Evolutionary conservation across 2,888 invertebrate species (phyloP).

Genomic region (Ecdyonurus torrentis): DNA sequence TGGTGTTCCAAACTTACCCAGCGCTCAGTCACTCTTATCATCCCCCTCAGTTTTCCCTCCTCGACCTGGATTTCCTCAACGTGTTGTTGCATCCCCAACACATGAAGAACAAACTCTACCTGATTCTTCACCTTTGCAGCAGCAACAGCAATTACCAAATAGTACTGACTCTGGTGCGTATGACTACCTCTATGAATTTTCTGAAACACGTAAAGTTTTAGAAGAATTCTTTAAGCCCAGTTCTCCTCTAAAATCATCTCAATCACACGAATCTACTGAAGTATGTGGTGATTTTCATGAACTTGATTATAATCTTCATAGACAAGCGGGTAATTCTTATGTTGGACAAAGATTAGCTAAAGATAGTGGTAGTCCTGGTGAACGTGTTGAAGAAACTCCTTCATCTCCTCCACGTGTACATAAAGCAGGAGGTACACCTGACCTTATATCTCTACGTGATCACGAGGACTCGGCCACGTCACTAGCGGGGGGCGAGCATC

Average conservation of each 20-base stretch:
- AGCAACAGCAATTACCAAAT: slow-evolving; percentile 5
- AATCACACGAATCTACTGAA: background rate
- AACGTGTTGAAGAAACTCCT: slow-evolving; percentile 34
- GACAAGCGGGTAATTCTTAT: slow-evolving; percentile 59
- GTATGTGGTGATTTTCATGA: slow-evolving; percentile 41
- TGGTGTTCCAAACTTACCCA: slow-evolving; percentile 22
- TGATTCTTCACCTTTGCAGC: background rate
- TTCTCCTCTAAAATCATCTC: background rate
- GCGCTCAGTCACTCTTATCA: slow-evolving; percentile 36
- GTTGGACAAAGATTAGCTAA: slow-evolving; percentile 56
- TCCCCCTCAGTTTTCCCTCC: slow-evolving; percentile 57
- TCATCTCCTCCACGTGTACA: slow-evolving; percentile 15
- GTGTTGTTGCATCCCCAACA: slow-evolving; percentile 5
- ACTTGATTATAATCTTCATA: slow-evolving; percentile 57
- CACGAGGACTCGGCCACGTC: slow-evolving; percentile 22
- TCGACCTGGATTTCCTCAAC: slow-evolving; percentile 74
- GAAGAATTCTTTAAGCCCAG: slow-evolving; percentile 73
- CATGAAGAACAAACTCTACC: background rate
- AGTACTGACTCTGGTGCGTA: slow-evolving; percentile 41
- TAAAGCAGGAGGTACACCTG: slow-evolving; percentile 6
- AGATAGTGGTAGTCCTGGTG: slow-evolving; percentile 22
- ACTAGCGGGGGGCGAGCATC: slow-evolving; percentile 11
- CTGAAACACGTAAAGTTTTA: slow-evolving; percentile 77
- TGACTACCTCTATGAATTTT: slow-evolving; percentile 82
- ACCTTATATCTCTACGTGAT: slow-evolving; percentile 17